Evolutionary conservation across 2,888 invertebrate species (phyloP).

Genomic region (Lasioglossum marginatum): DNA sequence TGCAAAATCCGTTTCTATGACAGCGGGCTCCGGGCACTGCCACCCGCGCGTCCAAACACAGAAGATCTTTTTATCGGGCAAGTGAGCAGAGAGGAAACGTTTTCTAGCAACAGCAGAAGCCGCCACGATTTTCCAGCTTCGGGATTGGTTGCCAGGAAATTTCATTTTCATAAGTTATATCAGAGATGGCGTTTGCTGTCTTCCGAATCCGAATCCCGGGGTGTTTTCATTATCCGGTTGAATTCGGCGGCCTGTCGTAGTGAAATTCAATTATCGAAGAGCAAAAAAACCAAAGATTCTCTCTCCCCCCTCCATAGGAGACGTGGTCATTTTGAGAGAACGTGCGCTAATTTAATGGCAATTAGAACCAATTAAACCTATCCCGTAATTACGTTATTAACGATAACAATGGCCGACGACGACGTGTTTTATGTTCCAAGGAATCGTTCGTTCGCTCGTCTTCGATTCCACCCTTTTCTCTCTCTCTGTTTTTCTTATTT

Average conservation of each 20-base stretch:
- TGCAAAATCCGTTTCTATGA: conserved; percentile 40
- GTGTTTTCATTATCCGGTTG: not conserved
- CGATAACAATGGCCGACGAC: not conserved
- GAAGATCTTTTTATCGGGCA: conserved; percentile 5
- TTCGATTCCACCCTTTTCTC: no score
- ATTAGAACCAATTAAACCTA: conserved; percentile 24
- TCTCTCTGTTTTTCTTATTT: not conserved
- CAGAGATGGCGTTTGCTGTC: conserved; percentile 31
- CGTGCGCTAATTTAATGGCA: conserved; percentile 19
- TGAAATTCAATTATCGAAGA: not conserved
- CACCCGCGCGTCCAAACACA: not conserved
- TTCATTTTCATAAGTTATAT: conserved; percentile 70
- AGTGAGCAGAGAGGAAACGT: conserved; percentile 39
- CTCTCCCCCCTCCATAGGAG: not conserved
- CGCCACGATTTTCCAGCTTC: conserved; percentile 41
- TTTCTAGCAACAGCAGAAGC: conserved; percentile 27
- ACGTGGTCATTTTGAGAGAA: not conserved
- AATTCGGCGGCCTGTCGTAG: not conserved
- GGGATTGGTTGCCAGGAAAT: conserved; percentile 66
- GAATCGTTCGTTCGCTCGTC: not conserved
- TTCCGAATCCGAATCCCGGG: not conserved
- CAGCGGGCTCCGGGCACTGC: not conserved
- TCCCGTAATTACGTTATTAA: conserved; percentile 19
- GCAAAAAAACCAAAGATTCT: not conserved
- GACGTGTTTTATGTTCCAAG: conserved; percentile 7